phyloP scores from a whole-genome alignment of 2,888 invertebrate species.

The Drosophila bunnanda region DNA sequence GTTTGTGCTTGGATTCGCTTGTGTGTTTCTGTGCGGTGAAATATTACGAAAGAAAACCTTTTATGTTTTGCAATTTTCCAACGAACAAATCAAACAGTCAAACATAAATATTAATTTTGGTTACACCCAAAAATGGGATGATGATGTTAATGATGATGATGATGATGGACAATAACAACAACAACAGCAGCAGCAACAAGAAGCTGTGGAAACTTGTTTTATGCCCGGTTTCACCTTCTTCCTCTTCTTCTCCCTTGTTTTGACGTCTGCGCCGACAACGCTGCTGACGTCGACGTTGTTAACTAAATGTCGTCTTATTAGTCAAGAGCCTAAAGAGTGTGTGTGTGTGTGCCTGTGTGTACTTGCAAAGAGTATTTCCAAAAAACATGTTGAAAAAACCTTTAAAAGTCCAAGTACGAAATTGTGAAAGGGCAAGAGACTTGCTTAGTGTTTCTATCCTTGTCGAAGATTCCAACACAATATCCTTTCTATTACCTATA shows the following conservation, averaged over 20 bases:
- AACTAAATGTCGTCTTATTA: constrained; percentile 36
- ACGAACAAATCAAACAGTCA: constrained; percentile 35
- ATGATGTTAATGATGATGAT: constrained; percentile 12
- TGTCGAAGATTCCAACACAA: not conserved
- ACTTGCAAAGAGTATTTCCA: constrained; percentile 5
- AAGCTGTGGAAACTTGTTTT: constrained; percentile 42
- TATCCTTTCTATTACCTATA: not conserved
- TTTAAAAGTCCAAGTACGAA: not conserved
- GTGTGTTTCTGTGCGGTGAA: constrained; percentile 23
- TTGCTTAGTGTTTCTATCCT: too few relatives aligned
- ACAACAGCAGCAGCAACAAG: constrained; percentile 35
- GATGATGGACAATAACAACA: not conserved
- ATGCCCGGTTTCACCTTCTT: constrained; percentile 36
- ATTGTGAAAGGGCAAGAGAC: too few relatives aligned
- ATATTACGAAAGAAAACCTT: constrained; percentile 44
- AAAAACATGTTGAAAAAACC: not conserved
- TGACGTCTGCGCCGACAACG: constrained; percentile 69
- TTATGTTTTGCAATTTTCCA: constrained; percentile 68
- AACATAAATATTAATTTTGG: constrained; percentile 63
- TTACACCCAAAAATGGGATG: constrained; percentile 51
- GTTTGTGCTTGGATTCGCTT: constrained; percentile 1
- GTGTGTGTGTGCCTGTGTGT: constrained; percentile 12
- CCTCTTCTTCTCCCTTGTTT: constrained; percentile 48
- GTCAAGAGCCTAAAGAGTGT: constrained; percentile 23
- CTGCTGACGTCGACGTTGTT: constrained; percentile 30